Conservation (phyloP, 2,797 vertebrate genomes). For the Myotis myotis region DNA sequence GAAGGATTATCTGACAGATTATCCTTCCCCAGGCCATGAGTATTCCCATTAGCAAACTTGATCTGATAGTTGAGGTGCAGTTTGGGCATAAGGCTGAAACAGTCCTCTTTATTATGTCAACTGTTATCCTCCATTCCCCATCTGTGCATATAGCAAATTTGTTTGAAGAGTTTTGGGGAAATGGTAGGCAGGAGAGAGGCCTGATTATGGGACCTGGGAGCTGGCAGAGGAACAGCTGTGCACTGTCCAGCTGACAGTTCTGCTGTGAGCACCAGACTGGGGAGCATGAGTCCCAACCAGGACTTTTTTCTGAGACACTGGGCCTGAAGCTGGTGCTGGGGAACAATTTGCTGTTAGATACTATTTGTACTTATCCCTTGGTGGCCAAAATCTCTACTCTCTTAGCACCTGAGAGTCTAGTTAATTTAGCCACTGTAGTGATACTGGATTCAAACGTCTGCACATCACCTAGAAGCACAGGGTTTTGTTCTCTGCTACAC, state of each 20-base stretch:
- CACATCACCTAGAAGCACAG: background rate
- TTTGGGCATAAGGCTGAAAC: rapidly evolving
- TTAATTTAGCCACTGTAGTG: background rate
- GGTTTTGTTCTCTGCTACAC: background rate
- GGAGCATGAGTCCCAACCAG: background rate
- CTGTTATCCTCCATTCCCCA: background rate
- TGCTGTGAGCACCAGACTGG: rapidly evolving
- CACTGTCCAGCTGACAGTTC: background rate
- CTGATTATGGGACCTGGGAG: too few species aligned
- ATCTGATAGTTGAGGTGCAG: background rate
- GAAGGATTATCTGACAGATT: background rate
- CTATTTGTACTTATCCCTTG: background rate
- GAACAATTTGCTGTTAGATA: background rate
- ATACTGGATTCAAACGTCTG: background rate
- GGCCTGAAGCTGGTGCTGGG: background rate
- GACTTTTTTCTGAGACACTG: background rate
- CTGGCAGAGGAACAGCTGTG: too few species aligned
- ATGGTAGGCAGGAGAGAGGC: background rate
- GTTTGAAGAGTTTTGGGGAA: background rate
- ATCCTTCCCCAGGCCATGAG: background rate
- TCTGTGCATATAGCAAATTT: background rate
- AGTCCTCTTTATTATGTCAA: background rate
- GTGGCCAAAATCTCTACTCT: background rate
- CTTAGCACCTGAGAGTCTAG: background rate
- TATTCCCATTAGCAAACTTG: background rate